Conservation (phyloP, 2,113 vertebrate genomes). For the Oreochromis niloticus region DNA sequence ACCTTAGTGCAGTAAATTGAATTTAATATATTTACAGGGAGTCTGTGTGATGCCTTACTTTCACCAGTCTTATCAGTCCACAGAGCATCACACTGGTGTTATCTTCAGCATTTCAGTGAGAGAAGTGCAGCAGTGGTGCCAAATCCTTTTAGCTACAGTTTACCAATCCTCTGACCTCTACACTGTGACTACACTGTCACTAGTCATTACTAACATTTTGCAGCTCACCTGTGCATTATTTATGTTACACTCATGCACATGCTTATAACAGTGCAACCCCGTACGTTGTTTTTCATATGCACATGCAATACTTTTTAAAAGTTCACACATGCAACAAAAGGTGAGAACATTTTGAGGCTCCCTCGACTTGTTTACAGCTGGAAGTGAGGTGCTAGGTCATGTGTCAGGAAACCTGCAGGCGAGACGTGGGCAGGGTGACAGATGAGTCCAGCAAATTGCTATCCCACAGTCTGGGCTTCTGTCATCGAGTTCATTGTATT, state of each 20-base stretch:
- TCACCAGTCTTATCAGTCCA: background rate
- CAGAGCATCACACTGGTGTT: background rate
- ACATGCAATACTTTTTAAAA: background rate
- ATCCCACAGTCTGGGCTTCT: conserved; percentile 19
- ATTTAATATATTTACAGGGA: background rate
- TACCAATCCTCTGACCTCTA: background rate
- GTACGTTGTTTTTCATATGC: background rate
- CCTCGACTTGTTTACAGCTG: background rate
- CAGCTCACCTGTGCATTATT: background rate
- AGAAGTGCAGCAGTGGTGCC: background rate
- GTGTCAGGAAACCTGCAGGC: background rate
- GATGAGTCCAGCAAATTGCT: conserved; percentile 19
- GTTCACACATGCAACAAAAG: background rate
- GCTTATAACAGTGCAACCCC: background rate
- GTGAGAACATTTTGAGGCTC: background rate
- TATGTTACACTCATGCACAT: background rate
- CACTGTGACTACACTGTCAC: background rate
- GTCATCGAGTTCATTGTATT: conserved; percentile 27
- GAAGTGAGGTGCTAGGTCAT: background rate
- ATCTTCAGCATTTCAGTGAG: conserved; percentile 4
- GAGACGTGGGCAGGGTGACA: background rate
- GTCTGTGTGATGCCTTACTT: background rate
- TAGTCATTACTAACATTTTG: background rate
- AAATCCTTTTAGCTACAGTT: background rate
- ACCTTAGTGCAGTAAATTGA: background rate